Evolutionary conservation across 1,140 invertebrate genomes (phyloP), one percentile per base, ranked within the genome.

Genomic region (Panagrolaimus sp.): DNA sequence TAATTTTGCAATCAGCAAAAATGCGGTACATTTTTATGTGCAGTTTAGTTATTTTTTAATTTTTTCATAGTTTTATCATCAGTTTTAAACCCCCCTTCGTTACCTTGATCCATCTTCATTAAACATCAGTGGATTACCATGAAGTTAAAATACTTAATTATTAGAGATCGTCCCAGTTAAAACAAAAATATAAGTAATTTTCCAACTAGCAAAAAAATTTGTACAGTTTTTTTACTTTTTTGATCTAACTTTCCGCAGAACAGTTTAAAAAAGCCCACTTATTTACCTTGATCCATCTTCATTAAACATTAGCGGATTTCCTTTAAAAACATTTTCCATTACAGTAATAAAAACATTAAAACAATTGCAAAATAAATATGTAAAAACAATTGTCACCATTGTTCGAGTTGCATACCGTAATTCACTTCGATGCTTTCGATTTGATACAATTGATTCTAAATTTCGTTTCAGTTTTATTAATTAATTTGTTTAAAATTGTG

Each of bases 241-340:
- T 47, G 46, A 47, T 14, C n/a, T 14, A n/a, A 14, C 46, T 14
- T 47, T 14, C 46, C 46, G 46, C n/a, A n/a, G 26, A 64, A 17
- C 14, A 26, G 63, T 10, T 65, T 46, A 6, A 17, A 15, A 17
- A 24, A 43, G 5, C 14, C 10, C 1, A 65, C 10, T 17, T 14
- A 24, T n/a, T 46, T 67, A 77, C 76, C 76, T 77, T 24, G 71
- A 74, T 7, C 76, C 76, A 55, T 78, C 76, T 66, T 70, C 71
- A 28, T 76, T 62, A 43, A 73, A 72, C 38, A 78, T 67, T 14
- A 78, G 65, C 0, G 67, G 21, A 46, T 73, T 78, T 7, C 74
- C 32, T 26, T 73, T 64, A 67, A 67, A 75, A 12, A 73, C 68
- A 45, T 78, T 72, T 55, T 78, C 76, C 65, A 78, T 32, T 0